Evolutionary conservation across 2,113 vertebrate species (phyloP).

Genomic region (Melanotaenia duboulayi): DNA sequence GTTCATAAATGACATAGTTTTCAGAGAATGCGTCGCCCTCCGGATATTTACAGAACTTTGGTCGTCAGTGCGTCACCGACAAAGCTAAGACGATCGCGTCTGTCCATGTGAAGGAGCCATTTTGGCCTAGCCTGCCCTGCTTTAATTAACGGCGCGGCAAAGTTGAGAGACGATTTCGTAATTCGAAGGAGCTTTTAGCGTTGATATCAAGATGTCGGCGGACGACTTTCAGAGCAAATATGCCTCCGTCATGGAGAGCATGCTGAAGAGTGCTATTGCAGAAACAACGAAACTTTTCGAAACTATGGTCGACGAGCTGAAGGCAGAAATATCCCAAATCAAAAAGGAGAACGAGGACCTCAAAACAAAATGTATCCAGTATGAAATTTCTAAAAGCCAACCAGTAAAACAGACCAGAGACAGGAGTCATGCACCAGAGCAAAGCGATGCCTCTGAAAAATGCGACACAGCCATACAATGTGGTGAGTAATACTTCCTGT

Average conservation of each 20-base stretch:
- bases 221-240: constrained; percentile 74
- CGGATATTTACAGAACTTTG: constrained; percentile 5
- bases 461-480: constrained; percentile 77
- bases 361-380: constrained; percentile 54
- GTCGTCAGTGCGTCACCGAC: constrained; percentile 48
- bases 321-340: constrained; percentile 70
- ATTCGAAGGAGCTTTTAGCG: neutral
- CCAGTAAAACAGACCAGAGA: neutral
- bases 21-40: neutral
- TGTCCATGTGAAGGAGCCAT: constrained; percentile 48
- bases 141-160: neutral
- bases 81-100: constrained; percentile 9
- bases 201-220: constrained; percentile 56
- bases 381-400: constrained; percentile 21
- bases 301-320: constrained; percentile 75
- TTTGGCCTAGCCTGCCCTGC: constrained; percentile 8
- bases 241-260: constrained; percentile 74
- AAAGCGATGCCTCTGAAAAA: constrained; percentile 1
- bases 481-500: constrained; percentile 61
- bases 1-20: neutral
- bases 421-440: neutral
- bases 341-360: constrained; percentile 76
- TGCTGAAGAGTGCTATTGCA: constrained; percentile 69
- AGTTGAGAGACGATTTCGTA: rapidly evolving
- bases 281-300: constrained; percentile 82